Conservation (phyloP, 2,888 invertebrate species). For the Sycophila texana region DNA sequence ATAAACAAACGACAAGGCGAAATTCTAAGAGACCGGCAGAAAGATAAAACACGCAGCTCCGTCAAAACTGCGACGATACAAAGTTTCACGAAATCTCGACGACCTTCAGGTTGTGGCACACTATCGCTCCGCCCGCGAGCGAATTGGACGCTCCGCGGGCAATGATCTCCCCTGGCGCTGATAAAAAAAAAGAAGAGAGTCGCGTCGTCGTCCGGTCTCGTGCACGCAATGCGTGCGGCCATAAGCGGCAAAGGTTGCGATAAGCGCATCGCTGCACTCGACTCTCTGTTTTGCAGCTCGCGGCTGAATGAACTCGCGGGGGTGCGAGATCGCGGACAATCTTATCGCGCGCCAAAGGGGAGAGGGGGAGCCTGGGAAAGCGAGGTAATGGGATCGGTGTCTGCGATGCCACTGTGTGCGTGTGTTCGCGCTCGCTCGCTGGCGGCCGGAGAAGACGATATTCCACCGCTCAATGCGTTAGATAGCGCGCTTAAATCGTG, state of each 20-base stretch:
- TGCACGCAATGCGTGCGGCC: conserved; percentile 13
- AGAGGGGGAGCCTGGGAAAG: conserved; percentile 30
- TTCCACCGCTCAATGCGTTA: background rate
- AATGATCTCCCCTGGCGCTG: too few relatives aligned
- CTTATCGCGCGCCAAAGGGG: conserved; percentile 33
- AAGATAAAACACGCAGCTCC: too few relatives aligned
- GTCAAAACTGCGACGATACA: too few relatives aligned
- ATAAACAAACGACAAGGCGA: too few relatives aligned
- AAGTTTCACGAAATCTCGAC: too few relatives aligned
- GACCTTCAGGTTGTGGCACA: too few relatives aligned
- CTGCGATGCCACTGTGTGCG: too few relatives aligned
- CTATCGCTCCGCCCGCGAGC: too few relatives aligned
- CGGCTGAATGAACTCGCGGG: conserved; percentile 35
- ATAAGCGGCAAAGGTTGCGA: conserved; percentile 26
- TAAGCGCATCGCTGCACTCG: conserved; percentile 2
- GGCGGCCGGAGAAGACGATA: conserved; percentile 12
- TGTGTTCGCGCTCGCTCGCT: conserved; percentile 19
- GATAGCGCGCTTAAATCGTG: conserved; percentile 13
- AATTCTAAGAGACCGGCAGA: too few relatives aligned
- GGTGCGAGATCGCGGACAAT: conserved; percentile 14
- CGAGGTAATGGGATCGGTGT: conserved; percentile 43
- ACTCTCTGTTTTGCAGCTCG: background rate
- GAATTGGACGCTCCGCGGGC: too few relatives aligned
- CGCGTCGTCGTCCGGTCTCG: background rate
- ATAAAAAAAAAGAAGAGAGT: too few relatives aligned